Base-by-base conservation (phyloP, 2,797 vertebrate species). In the Coregonus ussuriensis region DNA sequence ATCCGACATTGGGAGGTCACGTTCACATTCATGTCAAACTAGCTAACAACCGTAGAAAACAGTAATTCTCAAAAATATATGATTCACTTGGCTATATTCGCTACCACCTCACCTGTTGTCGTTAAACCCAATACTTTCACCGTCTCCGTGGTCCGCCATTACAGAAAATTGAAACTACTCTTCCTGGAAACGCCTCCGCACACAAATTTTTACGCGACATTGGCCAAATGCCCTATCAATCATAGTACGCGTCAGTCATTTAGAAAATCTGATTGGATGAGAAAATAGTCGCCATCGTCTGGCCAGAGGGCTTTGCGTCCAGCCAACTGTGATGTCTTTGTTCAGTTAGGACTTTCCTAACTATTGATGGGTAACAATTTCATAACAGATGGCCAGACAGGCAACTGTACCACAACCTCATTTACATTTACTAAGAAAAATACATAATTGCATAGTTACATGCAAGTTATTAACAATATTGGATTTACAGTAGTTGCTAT, bases 111-210 rank as follows among this genome's bases (percentile, higher is more conserved):
- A 95, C 95, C 94, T 94, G 93, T 91, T 94, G 74, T 94, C 94
- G 89, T 79, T 91, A 85, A 93, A 93, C 53, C 89, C 91, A 84
- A 93, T 86, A 83, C 85, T 88, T 83, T 95, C 94, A 88, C 80
- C 93, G 51, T 95, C 95, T 85, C 93, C 92, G 90, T 97, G 95
- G 84, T 96, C 96, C 96, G 95, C 96, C 97, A 97, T 97, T 95
- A 95, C 95, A 95, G 89, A 84, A 94, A 94, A 92, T 89, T 94
- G 91, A 91, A 86, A 80, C 71, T 63, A 0, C 73, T 87, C 91
- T 94, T 92, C 88, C 89, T 86, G 89, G 88, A 91, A 90, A 91
- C 91, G 84, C 86, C 88, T 84, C 47, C 81, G 66, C 70, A 71
- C 37, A 31, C 13, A 4, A 65, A 62, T 83, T 33, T 6, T 0